Conservation (phyloP, 2,797 vertebrate species). For the Huso huso region DNA sequence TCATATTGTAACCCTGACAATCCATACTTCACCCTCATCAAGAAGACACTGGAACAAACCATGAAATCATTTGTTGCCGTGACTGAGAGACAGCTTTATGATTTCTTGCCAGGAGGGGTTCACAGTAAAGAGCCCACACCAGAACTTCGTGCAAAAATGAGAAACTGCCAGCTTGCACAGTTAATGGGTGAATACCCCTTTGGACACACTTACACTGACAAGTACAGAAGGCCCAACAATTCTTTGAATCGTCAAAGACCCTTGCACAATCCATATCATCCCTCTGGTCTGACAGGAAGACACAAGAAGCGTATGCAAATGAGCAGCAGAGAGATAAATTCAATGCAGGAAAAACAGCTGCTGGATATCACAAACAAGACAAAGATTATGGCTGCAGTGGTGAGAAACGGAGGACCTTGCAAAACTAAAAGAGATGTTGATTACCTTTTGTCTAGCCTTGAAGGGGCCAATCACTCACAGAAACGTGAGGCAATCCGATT, state of each 20-base stretch:
- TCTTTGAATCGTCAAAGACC: conserved; percentile 1
- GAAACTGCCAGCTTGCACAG: conserved; percentile 49
- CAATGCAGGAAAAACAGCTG: background rate
- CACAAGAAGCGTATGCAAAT: background rate
- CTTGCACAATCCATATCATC: background rate
- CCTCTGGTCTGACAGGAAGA: background rate
- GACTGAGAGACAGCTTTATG: conserved; percentile 51
- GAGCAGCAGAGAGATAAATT: background rate
- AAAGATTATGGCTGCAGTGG: conserved; percentile 41
- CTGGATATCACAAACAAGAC: conserved; percentile 29
- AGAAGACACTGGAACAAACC: conserved; percentile 47
- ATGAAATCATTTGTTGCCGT: conserved; percentile 50
- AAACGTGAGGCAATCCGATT: conserved; percentile 51
- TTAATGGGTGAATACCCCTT: conserved; percentile 60
- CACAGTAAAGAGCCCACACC: conserved; percentile 39
- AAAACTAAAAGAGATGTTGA: conserved; percentile 54
- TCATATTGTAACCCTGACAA: conserved; percentile 49
- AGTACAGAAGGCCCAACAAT: conserved; percentile 25
- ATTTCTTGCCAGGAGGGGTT: conserved; percentile 58
- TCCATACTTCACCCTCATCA: conserved; percentile 47
- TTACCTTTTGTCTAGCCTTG: conserved; percentile 46
- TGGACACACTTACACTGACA: conserved; percentile 23
- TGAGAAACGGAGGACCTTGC: conserved; percentile 57
- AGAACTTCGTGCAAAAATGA: conserved; percentile 35
- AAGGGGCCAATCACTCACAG: conserved; percentile 35